A percentile compares a stretch with the other conserved stretches of the same genome.
Conservation (phyloP, 2,888 invertebrate genomes). For the Pristionchus maxplancki region DNA sequence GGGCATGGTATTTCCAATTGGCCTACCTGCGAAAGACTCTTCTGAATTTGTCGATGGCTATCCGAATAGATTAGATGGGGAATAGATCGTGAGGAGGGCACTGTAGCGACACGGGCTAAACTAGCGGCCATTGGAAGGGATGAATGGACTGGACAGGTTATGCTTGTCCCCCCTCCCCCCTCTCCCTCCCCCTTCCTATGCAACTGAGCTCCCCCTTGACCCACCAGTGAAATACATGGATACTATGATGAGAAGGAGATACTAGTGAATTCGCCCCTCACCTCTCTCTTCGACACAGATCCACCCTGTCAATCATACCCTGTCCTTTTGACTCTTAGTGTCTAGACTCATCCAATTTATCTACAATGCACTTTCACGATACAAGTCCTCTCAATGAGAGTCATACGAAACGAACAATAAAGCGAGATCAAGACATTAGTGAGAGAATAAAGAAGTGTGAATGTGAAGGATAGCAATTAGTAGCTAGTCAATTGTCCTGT, state of each 20-base stretch:
- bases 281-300: not conserved
- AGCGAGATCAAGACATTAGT: conserved; percentile 24
- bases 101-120: conserved; percentile 7
- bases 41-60: conserved; percentile 44
- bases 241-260: not conserved
- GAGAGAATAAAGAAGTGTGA: conserved; percentile 39
- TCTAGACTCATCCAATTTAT: not conserved
- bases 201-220: conserved; percentile 36
- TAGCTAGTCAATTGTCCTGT: conserved; percentile 52
- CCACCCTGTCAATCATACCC: not conserved
- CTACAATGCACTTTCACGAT: conserved; percentile 4
- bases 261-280: not conserved
- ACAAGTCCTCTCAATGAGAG: conserved; percentile 1
- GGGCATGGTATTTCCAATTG: not conserved
- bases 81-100: not conserved
- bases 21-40: conserved; percentile 22
- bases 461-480: conserved; percentile 15
- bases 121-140: conserved; percentile 24
- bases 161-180: conserved; percentile 25
- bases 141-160: conserved; percentile 47
- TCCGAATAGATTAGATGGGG: conserved; percentile 40
- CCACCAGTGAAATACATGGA: conserved; percentile 15
- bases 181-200: conserved; percentile 9
- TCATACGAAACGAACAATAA: not conserved
- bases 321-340: conserved; percentile 17